Base-by-base conservation (phyloP, 2,888 invertebrate species). In the Campopleginae sp. region DNA sequence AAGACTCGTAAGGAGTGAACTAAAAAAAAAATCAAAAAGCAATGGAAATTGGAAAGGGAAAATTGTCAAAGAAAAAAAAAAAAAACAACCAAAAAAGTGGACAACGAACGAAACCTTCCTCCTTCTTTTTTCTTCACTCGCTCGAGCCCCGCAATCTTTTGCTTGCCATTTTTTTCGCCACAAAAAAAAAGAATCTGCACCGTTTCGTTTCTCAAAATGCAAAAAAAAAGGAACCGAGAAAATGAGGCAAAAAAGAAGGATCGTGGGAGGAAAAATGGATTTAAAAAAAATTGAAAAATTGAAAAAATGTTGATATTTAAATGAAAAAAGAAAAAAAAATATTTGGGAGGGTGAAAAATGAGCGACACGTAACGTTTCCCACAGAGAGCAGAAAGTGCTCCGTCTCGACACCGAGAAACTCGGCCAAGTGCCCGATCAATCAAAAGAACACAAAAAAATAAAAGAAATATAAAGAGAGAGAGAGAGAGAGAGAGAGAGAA, bases 1-100 rank as follows among this genome's bases (percentile, higher is more conserved):
- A 88, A 86, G 80, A 86, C 86, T 86, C 87, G 87, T 76, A 79
- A 70, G 70, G 85, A 87, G 78, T 86, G 77, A 84, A 80, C 84
- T 82, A 78, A 78, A 74, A 75, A 76, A 88, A 85, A 89, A 88
- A 61, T 27, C 27, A 76, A 63, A 86, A 42, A 61, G 54, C 77
- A 80, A 17, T 38, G 19, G 17, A 33, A 79, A n/a, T 42, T n/a
- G 46, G 8, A 27, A n/a, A 23, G 65, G 38, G 23, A 38, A 51
- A 44, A 7, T 48, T 27, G n/a, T 17, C 0, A 58, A 54, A 58
- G 23, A 46, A 33, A 27, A 6, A 33, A 12, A 19, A 31, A 33
- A 33, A 19, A 54, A 54, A 72, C 38, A 72, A 27, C 38, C 63
- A 42, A 17, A 76, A 75, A 80, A 31, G 51, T 38, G 12, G 17